These are phyloP conservation scores for Neosilurus mollespiculum DNA, from an alignment of 2,797 vertebrate genomes.

Conservation along the genomic window DNA sequence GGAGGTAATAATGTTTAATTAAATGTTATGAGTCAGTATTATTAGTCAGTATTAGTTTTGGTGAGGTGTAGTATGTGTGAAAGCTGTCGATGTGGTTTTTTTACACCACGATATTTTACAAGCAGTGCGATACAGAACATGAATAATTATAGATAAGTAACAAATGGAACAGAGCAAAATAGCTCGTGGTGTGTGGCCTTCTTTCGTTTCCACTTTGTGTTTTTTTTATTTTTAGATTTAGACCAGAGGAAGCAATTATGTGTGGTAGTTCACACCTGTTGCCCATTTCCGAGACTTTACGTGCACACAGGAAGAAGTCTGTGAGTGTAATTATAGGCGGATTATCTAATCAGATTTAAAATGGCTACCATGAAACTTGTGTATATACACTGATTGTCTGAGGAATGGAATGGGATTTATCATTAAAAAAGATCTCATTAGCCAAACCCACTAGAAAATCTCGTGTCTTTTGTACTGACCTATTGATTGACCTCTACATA, in stretches of 20 bases:
- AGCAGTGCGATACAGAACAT: neutral
- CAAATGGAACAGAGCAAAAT: neutral
- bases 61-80: conserved; percentile 55
- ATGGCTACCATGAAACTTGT: neutral
- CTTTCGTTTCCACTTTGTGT: neutral
- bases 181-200: neutral
- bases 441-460: neutral
- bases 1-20: too few species aligned
- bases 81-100: conserved; percentile 47
- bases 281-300: neutral
- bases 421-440: neutral
- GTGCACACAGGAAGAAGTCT: neutral
- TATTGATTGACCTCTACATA: conserved; percentile 3
- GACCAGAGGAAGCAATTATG: neutral
- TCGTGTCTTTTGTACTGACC: neutral
- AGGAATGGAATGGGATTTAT: neutral
- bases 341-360: neutral
- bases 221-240: neutral
- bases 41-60: neutral
- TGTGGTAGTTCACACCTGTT: neutral
- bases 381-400: neutral
- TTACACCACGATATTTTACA: too few species aligned
- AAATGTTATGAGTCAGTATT: neutral
- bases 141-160: neutral
- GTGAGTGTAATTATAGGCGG: neutral